Evolutionary conservation across 2,113 vertebrate genomes (phyloP).

Genomic region (Balaeniceps rex): DNA sequence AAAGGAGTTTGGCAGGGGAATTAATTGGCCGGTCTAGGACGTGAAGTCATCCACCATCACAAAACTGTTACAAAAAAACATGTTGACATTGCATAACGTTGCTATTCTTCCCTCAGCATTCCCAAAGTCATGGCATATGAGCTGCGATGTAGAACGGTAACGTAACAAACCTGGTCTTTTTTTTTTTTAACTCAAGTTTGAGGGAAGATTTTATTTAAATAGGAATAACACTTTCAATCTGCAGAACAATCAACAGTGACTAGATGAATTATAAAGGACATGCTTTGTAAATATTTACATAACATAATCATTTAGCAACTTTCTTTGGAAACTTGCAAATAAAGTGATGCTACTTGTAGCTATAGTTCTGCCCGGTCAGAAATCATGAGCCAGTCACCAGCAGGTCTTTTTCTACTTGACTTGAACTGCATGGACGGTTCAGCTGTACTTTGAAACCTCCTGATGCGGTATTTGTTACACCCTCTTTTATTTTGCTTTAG

Average conservation of each 20-base stretch:
- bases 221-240: not conserved
- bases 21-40: not conserved
- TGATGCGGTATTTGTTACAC: not conserved
- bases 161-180: not conserved
- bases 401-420: not conserved
- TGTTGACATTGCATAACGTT: accelerated
- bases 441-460: not conserved
- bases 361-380: accelerated
- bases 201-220: not conserved
- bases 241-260: not conserved
- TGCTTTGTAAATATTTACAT: not conserved
- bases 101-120: not conserved
- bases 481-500: not conserved
- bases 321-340: not conserved
- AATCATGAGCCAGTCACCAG: accelerated
- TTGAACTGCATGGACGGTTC: accelerated
- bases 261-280: not conserved
- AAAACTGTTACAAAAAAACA: not conserved
- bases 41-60: not conserved
- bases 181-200: not conserved
- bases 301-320: not conserved
- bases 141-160: not conserved
- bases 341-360: not conserved
- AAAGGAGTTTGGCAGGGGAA: not conserved
- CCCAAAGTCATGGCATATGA: not conserved